Conservation (phyloP, 2,797 vertebrate species). For the Clarias platycephalus region DNA sequence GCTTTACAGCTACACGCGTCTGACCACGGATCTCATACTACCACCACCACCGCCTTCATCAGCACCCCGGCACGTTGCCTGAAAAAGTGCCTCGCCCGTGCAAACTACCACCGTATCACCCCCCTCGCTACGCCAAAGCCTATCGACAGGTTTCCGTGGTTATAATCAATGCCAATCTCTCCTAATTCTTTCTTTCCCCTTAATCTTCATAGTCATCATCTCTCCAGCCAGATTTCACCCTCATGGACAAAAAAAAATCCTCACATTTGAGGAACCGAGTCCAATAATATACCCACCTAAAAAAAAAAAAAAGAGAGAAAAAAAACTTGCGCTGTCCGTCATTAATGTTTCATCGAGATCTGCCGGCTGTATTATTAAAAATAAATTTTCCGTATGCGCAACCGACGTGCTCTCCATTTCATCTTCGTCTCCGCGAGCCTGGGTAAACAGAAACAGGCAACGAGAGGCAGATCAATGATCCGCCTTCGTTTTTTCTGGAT, state of each 20-base stretch:
- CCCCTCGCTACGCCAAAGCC: slow-evolving; percentile 48
- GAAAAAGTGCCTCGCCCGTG: slow-evolving; percentile 51
- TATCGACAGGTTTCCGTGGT: slow-evolving; percentile 55
- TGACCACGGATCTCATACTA: slow-evolving; percentile 66
- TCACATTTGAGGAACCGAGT: slow-evolving; percentile 18
- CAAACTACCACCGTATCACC: slow-evolving; percentile 44
- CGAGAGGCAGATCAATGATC: slow-evolving; percentile 20
- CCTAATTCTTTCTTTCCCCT: slow-evolving; percentile 45
- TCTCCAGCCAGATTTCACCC: slow-evolving; percentile 36
- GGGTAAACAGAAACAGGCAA: slow-evolving; percentile 32
- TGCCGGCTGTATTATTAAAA: slow-evolving; percentile 34
- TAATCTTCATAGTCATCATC: slow-evolving; percentile 47
- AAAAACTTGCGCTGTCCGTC: slow-evolving; percentile 29
- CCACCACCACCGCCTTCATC: slow-evolving; percentile 51
- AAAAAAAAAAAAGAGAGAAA: neutral
- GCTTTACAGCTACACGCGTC: slow-evolving; percentile 62
- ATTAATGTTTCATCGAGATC: slow-evolving; percentile 47
- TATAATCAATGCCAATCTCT: slow-evolving; percentile 66
- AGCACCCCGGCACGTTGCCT: slow-evolving; percentile 65
- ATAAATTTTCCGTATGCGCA: slow-evolving; percentile 26
- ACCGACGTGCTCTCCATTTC: slow-evolving; percentile 34
- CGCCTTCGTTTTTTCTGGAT: slow-evolving; percentile 3
- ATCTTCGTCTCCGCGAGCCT: slow-evolving; percentile 17
- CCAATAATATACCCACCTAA: slow-evolving; percentile 26
- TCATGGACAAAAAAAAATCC: slow-evolving; percentile 1